A percentile compares a stretch with the other conserved stretches of the same genome.
phyloP scores from a whole-genome alignment of 2,797 vertebrate genomes.

The Pangasius krempfi region DNA sequence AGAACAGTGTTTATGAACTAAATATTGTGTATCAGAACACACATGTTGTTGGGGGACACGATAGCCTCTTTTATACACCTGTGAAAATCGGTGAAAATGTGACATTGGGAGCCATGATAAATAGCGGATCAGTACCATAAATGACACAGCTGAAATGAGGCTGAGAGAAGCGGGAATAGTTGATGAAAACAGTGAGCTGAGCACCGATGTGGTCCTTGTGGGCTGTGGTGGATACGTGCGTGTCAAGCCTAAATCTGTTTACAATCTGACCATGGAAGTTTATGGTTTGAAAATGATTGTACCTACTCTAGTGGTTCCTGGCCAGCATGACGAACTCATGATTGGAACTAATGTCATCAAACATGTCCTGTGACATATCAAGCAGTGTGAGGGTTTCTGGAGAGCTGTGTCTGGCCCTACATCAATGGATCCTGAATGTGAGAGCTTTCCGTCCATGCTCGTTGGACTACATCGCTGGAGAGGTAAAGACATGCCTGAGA shows the following conservation, averaged over 20 bases:
- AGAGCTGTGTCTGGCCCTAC: not conserved
- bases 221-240: too few species aligned
- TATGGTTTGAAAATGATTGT: not conserved
- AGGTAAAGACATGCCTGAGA: constrained; percentile 17
- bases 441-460: not conserved
- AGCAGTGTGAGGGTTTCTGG: constrained; percentile 27
- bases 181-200: too few species aligned
- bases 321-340: constrained; percentile 28
- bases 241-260: too few species aligned
- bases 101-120: too few species aligned
- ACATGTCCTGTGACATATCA: not conserved
- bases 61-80: too few species aligned
- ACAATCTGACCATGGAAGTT: not conserved
- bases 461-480: too few species aligned
- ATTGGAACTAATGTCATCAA: constrained; percentile 41
- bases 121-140: not conserved
- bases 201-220: too few species aligned
- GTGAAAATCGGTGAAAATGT: too few species aligned
- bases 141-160: not conserved
- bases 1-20: too few species aligned
- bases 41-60: too few species aligned
- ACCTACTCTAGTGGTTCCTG: constrained; percentile 31
- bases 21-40: too few species aligned
- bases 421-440: not conserved
- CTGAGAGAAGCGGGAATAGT: too few species aligned